Conservation (phyloP, 2,797 vertebrate species). For the Clarias laeviceps region DNA sequence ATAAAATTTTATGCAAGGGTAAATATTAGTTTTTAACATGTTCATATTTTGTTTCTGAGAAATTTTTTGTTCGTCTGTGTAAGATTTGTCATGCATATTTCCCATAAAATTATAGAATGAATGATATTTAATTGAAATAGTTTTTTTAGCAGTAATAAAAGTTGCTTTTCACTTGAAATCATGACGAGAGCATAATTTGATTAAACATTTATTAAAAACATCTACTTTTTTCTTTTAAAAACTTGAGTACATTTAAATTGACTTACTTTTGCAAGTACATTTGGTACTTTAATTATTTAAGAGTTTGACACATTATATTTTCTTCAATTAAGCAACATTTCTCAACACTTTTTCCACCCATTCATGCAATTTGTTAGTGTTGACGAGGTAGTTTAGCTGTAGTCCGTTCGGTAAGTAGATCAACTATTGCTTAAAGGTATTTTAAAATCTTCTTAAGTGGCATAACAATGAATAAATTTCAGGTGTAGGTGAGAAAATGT, state of each 20-base stretch:
- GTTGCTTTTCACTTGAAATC: background rate
- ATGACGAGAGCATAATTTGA: background rate
- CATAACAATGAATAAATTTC: background rate
- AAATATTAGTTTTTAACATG: background rate
- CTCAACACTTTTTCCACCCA: background rate
- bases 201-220: background rate
- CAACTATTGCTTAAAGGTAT: background rate
- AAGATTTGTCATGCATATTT: background rate
- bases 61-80: background rate
- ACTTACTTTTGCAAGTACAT: background rate
- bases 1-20: background rate
- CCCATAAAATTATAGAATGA: background rate
- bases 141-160: background rate
- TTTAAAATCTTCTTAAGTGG: background rate
- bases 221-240: background rate
- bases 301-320: background rate
- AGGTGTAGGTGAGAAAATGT: background rate
- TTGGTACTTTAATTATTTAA: background rate
- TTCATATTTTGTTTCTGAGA: background rate
- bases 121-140: background rate
- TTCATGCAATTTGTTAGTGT: background rate
- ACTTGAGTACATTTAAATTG: background rate
- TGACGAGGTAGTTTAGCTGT: conserved; percentile 6
- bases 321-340: background rate
- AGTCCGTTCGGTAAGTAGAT: background rate